A percentile compares a stretch with the other conserved stretches of the same genome.
These are phyloP conservation scores for Palaemon carinicauda DNA, from an alignment of 1,140 invertebrate species.

Conservation along the genomic window DNA sequence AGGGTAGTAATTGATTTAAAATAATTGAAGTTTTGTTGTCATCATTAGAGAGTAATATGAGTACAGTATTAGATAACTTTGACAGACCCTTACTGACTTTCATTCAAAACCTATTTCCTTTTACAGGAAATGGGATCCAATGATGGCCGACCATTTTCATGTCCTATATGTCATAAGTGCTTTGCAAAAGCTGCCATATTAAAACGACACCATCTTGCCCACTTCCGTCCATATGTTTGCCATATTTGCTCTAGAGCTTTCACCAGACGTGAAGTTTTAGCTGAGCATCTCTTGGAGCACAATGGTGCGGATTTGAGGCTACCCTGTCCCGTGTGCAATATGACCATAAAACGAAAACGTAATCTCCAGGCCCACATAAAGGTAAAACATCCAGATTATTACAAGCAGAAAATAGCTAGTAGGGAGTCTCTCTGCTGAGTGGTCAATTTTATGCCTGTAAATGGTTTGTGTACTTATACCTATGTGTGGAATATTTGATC, in stretches of 20 bases:
- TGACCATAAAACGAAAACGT: conserved; percentile 59
- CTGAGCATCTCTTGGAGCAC: conserved; percentile 58
- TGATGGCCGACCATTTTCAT: conserved; percentile 51
- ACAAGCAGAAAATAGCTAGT: conserved; percentile 54
- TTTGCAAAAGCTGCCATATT: conserved; percentile 59
- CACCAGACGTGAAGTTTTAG: conserved; percentile 57
- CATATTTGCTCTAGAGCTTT: conserved; percentile 57
- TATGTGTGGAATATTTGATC: no score
- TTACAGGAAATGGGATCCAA: conserved; percentile 9
- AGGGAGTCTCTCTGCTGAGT: conserved; percentile 54
- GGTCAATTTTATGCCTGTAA: background rate
- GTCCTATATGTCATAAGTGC: conserved; percentile 59
- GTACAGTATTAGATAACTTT: background rate
- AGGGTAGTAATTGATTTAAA: no score
- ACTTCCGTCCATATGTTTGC: conserved; percentile 58
- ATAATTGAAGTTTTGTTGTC: no score
- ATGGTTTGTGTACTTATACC: no score
- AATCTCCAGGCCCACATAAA: conserved; percentile 60
- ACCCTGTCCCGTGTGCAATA: conserved; percentile 58
- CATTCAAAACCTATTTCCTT: background rate
- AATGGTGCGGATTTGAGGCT: conserved; percentile 58
- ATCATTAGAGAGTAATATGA: no score
- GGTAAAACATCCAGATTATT: conserved; percentile 60
- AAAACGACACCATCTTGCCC: conserved; percentile 58
- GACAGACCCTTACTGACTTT: background rate